Evolutionary conservation across 2,113 vertebrate genomes (phyloP).

Genomic region (Micromys minutus): DNA sequence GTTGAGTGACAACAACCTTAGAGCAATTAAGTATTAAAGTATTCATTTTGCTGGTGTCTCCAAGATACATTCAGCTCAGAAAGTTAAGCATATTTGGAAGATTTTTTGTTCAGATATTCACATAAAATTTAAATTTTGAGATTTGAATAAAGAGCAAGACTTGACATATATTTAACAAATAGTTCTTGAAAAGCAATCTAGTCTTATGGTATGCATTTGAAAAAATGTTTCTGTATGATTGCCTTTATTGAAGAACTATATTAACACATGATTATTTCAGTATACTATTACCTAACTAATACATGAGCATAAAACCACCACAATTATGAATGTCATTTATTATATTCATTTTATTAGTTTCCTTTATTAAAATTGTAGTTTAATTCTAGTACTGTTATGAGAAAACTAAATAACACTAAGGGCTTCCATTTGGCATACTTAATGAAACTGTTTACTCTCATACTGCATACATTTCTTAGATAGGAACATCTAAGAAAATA

Average conservation of each 20-base stretch:
- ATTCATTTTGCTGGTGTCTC: background rate
- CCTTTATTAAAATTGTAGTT: background rate
- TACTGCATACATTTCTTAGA: background rate
- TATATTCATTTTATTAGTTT: background rate
- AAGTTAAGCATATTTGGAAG: background rate
- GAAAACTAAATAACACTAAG: conserved; percentile 32
- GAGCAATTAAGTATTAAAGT: conserved; percentile 45
- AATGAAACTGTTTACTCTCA: background rate
- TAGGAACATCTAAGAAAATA: background rate
- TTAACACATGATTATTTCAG: background rate
- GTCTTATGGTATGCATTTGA: background rate
- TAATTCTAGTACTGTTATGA: background rate
- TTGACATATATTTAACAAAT: background rate
- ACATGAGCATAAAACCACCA: background rate
- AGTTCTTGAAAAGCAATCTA: background rate
- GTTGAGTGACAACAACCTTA: conserved; percentile 50
- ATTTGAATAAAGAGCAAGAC: background rate
- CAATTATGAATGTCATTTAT: background rate
- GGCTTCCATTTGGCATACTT: background rate
- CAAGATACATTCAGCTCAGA: background rate
- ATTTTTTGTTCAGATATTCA: background rate
- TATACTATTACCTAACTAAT: background rate
- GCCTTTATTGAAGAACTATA: background rate
- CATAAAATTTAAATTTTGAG: background rate
- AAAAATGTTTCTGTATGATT: background rate